Conservation (phyloP, 2,797 vertebrate genomes). For the Silurus lanzhouensis region DNA sequence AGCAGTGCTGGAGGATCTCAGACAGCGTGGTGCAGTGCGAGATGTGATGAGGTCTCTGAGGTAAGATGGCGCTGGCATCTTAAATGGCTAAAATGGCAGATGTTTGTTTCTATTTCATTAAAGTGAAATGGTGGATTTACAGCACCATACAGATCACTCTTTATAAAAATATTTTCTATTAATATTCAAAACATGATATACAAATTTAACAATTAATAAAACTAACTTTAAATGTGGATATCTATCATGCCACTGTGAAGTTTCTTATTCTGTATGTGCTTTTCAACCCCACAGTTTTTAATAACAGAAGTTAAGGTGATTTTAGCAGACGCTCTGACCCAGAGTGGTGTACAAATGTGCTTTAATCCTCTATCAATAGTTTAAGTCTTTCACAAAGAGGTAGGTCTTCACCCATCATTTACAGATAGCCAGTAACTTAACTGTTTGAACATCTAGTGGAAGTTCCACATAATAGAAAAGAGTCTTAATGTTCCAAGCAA, state of each 20-base stretch:
- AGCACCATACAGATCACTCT: neutral
- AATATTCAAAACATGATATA: neutral
- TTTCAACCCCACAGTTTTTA: neutral
- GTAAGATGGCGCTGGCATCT: no score
- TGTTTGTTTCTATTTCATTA: conserved; percentile 1
- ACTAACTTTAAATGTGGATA: neutral
- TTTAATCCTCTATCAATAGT: no score
- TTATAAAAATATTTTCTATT: neutral
- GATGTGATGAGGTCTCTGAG: no score
- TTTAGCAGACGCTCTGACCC: no score
- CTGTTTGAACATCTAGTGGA: neutral
- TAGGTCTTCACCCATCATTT: no score
- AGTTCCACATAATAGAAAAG: no score
- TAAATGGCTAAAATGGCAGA: conserved; percentile 13
- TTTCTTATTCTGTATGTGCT: neutral
- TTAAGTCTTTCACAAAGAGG: no score
- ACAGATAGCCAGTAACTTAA: no score
- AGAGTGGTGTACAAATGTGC: no score
- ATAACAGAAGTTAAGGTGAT: neutral
- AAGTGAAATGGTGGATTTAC: neutral
- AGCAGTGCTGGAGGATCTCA: no score
- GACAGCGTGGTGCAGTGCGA: no score
- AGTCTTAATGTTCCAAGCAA: no score
- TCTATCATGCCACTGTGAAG: neutral
- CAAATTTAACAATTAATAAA: neutral